phyloP scores from a whole-genome alignment of 2,113 vertebrate genomes.

The Zapornia atra region DNA sequence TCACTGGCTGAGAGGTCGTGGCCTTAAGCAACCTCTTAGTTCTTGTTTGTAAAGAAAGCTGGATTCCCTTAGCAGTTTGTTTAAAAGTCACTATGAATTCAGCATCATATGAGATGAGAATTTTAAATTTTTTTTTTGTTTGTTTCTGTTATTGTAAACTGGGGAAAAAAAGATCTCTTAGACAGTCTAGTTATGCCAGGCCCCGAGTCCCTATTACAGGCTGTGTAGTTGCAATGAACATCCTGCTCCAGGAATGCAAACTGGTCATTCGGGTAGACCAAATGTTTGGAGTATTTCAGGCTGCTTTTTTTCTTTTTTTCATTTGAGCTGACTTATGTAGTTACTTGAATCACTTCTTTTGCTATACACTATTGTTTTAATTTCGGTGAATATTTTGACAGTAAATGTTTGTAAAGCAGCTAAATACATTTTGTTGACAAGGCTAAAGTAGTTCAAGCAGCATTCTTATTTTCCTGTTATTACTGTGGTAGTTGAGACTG shows the following conservation, averaged over 20 bases:
- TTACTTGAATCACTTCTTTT: constrained; percentile 6
- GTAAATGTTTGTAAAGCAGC: neutral
- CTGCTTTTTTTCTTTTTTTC: neutral
- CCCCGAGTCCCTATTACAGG: neutral
- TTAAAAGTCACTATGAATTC: neutral
- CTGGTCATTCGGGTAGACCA: neutral
- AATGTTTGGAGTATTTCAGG: neutral
- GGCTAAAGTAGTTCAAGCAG: neutral
- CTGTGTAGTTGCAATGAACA: neutral
- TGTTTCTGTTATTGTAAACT: neutral
- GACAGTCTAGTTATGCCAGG: neutral
- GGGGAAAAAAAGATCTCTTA: neutral
- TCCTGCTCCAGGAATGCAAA: neutral
- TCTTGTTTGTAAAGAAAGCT: neutral
- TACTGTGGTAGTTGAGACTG: neutral
- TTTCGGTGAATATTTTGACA: neutral
- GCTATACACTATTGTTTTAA: neutral
- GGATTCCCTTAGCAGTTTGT: neutral
- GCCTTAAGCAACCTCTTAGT: neutral
- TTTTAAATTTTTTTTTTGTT: neutral
- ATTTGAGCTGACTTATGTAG: neutral
- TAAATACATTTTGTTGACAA: neutral
- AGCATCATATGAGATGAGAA: neutral
- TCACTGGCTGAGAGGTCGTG: neutral
- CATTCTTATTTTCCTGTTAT: neutral